Evolutionary conservation across 2,113 vertebrate genomes (phyloP).

Genomic region (Gobius niger): DNA sequence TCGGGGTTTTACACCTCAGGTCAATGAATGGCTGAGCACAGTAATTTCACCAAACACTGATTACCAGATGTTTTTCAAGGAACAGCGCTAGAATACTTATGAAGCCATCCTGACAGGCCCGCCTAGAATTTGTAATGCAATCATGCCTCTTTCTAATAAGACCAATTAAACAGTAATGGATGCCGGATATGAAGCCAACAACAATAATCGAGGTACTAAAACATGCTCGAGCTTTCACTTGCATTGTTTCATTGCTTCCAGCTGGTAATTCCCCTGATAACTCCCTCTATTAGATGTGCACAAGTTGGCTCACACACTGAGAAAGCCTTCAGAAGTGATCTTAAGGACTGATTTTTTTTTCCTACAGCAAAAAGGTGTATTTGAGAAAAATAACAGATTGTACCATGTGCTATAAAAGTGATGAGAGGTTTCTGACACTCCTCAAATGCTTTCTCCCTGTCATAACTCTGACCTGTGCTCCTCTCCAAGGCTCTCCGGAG

Average conservation of each 20-base stretch:
- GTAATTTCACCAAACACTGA: slow-evolving; percentile 84
- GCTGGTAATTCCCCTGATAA: slow-evolving; percentile 55
- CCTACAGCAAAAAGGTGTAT: slow-evolving; percentile 11
- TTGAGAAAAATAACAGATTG: slow-evolving; percentile 1
- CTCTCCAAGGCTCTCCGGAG: slow-evolving; percentile 88
- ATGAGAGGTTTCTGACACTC: slow-evolving; percentile 12
- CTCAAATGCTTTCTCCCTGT: slow-evolving; percentile 9
- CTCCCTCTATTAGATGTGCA: slow-evolving; percentile 52
- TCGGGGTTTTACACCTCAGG: slow-evolving; percentile 80
- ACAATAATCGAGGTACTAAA: slow-evolving; percentile 78
- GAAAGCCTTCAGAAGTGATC: slow-evolving; percentile 16
- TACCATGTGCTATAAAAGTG: not conserved
- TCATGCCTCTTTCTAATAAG: slow-evolving; percentile 82
- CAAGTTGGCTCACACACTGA: slow-evolving; percentile 27
- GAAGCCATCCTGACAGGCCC: slow-evolving; percentile 77
- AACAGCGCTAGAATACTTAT: slow-evolving; percentile 79
- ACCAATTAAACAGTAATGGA: slow-evolving; percentile 81
- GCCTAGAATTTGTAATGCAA: slow-evolving; percentile 82
- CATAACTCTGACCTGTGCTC: slow-evolving; percentile 27
- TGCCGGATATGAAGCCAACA: slow-evolving; percentile 80
- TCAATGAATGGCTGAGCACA: slow-evolving; percentile 81
- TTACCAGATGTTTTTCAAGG: slow-evolving; percentile 83
- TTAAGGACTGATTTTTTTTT: slow-evolving; percentile 14
- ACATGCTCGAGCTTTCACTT: slow-evolving; percentile 67
- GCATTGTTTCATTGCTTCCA: slow-evolving; percentile 63